phyloP scores from a whole-genome alignment of 1,140 invertebrate species.

The Leptinotarsa defecta region DNA sequence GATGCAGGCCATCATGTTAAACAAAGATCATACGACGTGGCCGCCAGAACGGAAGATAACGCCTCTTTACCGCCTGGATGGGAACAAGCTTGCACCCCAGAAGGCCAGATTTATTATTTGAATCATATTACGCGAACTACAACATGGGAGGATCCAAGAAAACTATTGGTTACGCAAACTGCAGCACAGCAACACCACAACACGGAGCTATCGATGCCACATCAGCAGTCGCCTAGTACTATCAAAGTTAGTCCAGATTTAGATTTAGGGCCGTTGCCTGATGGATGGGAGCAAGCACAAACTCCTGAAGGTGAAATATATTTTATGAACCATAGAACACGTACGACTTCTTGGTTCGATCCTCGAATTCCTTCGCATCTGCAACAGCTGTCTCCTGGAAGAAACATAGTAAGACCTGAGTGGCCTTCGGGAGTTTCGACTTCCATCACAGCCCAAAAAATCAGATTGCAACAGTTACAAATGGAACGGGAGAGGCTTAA shows the following conservation, averaged over 20 bases:
- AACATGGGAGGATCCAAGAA: constrained; percentile 95
- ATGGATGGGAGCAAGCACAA: constrained; percentile 94
- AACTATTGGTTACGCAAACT: constrained; percentile 73
- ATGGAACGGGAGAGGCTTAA: constrained; percentile 85
- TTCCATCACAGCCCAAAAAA: constrained; percentile 73
- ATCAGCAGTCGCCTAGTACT: constrained; percentile 49
- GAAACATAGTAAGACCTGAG: constrained; percentile 54
- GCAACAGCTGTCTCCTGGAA: constrained; percentile 48
- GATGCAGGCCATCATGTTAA: constrained; percentile 68
- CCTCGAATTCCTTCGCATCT: constrained; percentile 59
- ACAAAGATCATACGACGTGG: constrained; percentile 89
- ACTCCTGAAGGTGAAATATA: constrained; percentile 94
- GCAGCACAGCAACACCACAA: constrained; percentile 64
- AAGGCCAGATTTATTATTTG: constrained; percentile 78
- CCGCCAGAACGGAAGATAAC: constrained; percentile 75
- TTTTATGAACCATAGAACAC: constrained; percentile 94
- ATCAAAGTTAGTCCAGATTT: constrained; percentile 58
- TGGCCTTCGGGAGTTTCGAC: constrained; percentile 57
- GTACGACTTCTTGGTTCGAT: constrained; percentile 97
- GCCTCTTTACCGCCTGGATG: constrained; percentile 89
- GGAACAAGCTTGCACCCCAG: constrained; percentile 91
- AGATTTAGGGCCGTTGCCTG: constrained; percentile 80
- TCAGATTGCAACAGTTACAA: constrained; percentile 80
- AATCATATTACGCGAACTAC: constrained; percentile 93
- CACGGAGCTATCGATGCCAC: constrained; percentile 58